Percentiles rank a stretch among this genome's conserved stretches.
These are phyloP conservation scores for Andinoacara biseriatus DNA, from an alignment of 2,113 vertebrate genomes.

Conservation along the genomic window DNA sequence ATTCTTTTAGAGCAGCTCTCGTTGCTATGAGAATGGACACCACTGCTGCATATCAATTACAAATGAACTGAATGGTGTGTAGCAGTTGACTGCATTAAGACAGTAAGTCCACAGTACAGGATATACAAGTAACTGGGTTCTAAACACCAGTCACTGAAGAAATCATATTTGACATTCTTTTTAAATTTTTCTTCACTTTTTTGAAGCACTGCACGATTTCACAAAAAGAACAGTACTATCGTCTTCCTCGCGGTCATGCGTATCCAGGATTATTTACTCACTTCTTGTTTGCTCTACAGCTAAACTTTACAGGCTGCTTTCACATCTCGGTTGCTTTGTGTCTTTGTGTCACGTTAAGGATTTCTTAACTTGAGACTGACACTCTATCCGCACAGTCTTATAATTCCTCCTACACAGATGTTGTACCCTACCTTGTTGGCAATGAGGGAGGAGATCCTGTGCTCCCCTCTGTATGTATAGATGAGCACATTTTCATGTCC, in stretches of 20 bases:
- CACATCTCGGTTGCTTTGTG: background rate
- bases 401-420: background rate
- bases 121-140: background rate
- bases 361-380: background rate
- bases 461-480: conserved; percentile 81
- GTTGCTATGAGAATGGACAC: conserved; percentile 55
- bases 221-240: background rate
- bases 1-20: conserved; percentile 43
- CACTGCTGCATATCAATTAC: conserved; percentile 60
- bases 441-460: conserved; percentile 87
- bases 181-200: too few relatives aligned
- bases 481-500: conserved; percentile 82
- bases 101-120: background rate
- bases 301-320: background rate
- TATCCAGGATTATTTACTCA: background rate
- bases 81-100: background rate
- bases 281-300: background rate
- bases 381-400: background rate
- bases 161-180: too few relatives aligned
- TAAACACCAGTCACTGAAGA: background rate
- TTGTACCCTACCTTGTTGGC: conserved; percentile 87
- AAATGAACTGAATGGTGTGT: background rate
- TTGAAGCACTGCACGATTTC: background rate
- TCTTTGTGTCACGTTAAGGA: background rate
- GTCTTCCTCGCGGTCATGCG: background rate